Base-by-base conservation (phyloP, 2,888 invertebrate genomes). In the Nemapogon koenigi region DNA sequence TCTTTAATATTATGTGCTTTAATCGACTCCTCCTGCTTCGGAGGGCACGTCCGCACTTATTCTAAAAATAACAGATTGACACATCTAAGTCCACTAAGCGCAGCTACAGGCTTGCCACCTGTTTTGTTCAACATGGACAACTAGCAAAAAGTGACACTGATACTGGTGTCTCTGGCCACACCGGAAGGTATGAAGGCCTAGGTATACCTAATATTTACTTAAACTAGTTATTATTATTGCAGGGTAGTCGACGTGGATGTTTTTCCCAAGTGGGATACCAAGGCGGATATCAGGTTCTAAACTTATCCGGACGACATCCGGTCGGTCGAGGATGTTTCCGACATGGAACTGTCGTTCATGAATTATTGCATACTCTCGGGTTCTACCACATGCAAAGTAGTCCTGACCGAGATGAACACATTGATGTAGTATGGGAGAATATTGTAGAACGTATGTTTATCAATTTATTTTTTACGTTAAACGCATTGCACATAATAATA, bases 301-400 rank as follows among this genome's bases (percentile, higher is more conserved):
- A 85, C 51, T 54, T 84, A n/a, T 79, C 69, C 1, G 71, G 65
- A 0, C 64, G 76, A 1, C 84, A 85, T 44, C 69, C 84, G 1
- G 72, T 59, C 1, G 81, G 83, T 0, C 75, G 81, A 1, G 83
- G 84, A 11, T 85, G 85, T 51, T 81, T 85, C 46, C 69, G 81
- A 0, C 81, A 81, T 46, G 87, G 89, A 10, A 87, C 87, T n/a
- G 83, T 89, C 3, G 82, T 88, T 3, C 90, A 92, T 55, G 92
- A 92, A 58, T 63, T 92, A 32, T 76, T 91, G 49, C 92, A 92
- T 53, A 84, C 88, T 0, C 69, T 90, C 1, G 91, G 92, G 2
- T 91, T 92, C 62, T 90, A 87, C 62, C 92, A 92, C 57, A 91
- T 91, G 68, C 92, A 92, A 59, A 89, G 88, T 51, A 83, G 91